Evolutionary conservation across 2,797 vertebrate species (phyloP).

Genomic region (Austrolebias charrua): DNA sequence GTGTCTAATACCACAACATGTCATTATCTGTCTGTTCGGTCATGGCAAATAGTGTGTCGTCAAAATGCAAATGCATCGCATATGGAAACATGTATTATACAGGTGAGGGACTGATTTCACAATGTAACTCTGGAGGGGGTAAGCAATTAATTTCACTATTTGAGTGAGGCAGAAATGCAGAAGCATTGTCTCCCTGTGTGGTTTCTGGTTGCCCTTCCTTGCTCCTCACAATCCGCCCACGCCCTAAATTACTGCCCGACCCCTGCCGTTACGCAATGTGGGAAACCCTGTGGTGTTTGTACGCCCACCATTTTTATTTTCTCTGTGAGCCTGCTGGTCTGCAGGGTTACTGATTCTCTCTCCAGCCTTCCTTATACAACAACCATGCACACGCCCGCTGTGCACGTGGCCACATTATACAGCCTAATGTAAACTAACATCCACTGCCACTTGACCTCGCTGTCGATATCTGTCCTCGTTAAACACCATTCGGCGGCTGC

Average conservation of each 20-base stretch:
- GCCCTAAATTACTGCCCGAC: constrained; percentile 56
- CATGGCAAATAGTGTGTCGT: constrained; percentile 32
- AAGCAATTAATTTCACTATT: constrained; percentile 52
- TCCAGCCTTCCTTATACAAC: constrained; percentile 25
- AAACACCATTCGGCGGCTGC: constrained; percentile 66
- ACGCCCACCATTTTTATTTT: constrained; percentile 45
- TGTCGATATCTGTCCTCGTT: constrained; percentile 78
- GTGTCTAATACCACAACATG: constrained; percentile 23
- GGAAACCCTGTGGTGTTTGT: constrained; percentile 48
- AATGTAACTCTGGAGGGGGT: neutral
- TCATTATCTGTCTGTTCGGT: constrained; percentile 34
- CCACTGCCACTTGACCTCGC: constrained; percentile 71
- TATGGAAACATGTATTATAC: constrained; percentile 22
- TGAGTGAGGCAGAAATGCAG: constrained; percentile 29
- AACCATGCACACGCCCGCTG: constrained; percentile 1
- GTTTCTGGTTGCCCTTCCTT: constrained; percentile 55
- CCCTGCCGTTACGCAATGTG: constrained; percentile 45
- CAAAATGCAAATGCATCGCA: constrained; percentile 46
- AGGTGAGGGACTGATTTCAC: constrained; percentile 22
- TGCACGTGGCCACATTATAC: constrained; percentile 40
- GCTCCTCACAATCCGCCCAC: constrained; percentile 55
- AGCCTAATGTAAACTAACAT: constrained; percentile 72
- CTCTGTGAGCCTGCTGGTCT: constrained; percentile 30
- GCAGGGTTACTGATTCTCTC: constrained; percentile 43
- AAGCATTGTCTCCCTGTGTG: constrained; percentile 39